Evolutionary conservation across 2,113 vertebrate genomes (phyloP).

Genomic region (Helogale parvula): DNA sequence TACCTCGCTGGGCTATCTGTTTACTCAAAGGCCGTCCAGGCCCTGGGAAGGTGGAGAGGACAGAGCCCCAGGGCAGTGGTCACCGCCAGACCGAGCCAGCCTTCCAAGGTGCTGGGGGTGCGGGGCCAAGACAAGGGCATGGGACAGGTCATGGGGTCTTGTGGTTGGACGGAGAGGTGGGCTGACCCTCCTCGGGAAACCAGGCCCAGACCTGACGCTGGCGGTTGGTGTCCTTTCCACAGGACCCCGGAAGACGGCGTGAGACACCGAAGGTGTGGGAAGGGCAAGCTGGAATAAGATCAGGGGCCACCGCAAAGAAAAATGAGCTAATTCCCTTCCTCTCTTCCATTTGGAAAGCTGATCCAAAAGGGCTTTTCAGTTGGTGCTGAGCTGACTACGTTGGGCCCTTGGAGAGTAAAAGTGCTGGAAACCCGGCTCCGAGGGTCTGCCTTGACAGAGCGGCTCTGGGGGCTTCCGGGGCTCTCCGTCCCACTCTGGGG

Average conservation of each 20-base stretch:
- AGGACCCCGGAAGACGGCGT: background rate
- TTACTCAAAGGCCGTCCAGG: slow-evolving; percentile 87
- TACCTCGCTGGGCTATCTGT: slow-evolving; percentile 88
- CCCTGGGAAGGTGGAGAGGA: slow-evolving; percentile 78
- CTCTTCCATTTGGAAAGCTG: background rate
- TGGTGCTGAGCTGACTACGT: background rate
- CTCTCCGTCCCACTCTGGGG: background rate
- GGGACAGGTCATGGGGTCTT: background rate
- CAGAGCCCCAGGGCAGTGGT: slow-evolving; percentile 15
- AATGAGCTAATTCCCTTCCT: background rate
- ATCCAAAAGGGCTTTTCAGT: background rate
- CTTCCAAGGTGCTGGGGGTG: background rate
- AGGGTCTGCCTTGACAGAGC: background rate
- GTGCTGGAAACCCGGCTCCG: background rate
- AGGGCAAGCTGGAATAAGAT: background rate
- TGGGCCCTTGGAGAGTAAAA: background rate
- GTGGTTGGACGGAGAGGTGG: background rate
- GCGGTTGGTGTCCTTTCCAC: background rate
- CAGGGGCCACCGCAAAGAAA: background rate
- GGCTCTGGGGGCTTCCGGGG: background rate
- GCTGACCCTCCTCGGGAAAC: background rate
- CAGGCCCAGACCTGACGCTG: background rate
- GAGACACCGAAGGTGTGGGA: background rate
- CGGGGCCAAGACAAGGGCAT: background rate
- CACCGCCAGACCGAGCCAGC: background rate